A percentile compares a stretch with the other conserved stretches of the same genome.
Conservation (phyloP, 2,888 invertebrate species). For the Microchrysa polita region DNA sequence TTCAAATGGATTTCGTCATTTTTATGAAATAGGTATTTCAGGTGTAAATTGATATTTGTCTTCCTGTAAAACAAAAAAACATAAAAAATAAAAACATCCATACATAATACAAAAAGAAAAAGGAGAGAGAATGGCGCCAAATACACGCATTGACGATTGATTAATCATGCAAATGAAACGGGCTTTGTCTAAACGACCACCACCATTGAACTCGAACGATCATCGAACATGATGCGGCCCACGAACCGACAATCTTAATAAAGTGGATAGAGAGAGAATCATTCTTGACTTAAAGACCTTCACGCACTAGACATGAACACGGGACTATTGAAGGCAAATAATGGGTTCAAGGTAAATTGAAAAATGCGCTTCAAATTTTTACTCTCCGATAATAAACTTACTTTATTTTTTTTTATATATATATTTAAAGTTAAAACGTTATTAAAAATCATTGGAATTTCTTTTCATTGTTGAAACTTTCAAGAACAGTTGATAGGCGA, state of each 20-base stretch:
- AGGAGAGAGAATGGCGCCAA: too few species aligned
- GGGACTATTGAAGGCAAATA: too few species aligned
- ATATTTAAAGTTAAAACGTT: slow-evolving; percentile 24
- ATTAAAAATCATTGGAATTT: slow-evolving; percentile 29
- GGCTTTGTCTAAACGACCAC: too few species aligned
- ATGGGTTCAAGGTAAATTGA: too few species aligned
- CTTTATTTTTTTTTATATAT: slow-evolving; percentile 20
- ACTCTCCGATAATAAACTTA: slow-evolving; percentile 35
- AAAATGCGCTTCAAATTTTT: slow-evolving; percentile 7
- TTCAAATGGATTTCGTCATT: neutral
- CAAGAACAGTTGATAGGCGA: too few species aligned
- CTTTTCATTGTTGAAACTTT: too few species aligned
- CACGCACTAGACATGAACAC: too few species aligned
- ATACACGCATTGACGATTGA: too few species aligned
- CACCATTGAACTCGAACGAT: neutral
- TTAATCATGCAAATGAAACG: too few species aligned
- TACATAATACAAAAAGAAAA: neutral
- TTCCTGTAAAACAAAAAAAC: slow-evolving; percentile 48
- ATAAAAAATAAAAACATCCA: slow-evolving; percentile 17
- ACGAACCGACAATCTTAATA: neutral
- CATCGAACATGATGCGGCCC: slow-evolving; percentile 18
- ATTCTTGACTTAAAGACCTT: too few species aligned
- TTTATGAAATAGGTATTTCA: slow-evolving; percentile 27
- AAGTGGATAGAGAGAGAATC: neutral
- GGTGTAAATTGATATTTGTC: slow-evolving; percentile 43